These are phyloP conservation scores for Hybognathus amarus DNA, from an alignment of 2,797 vertebrate genomes.

Conservation along the genomic window DNA sequence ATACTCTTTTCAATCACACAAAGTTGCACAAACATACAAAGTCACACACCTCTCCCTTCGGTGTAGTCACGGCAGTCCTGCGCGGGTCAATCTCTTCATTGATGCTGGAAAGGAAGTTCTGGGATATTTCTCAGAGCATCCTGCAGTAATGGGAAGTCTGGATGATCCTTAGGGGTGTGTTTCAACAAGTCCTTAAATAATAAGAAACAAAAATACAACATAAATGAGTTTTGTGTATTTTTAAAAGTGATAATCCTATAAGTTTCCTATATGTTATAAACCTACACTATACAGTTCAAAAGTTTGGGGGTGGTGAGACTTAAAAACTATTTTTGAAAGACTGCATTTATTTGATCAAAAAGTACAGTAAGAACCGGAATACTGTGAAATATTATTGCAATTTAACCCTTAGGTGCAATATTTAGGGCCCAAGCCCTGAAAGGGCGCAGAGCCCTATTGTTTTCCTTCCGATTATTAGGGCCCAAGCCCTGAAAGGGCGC, in stretches of 20 bases:
- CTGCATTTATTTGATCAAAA: not conserved
- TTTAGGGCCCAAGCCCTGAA: too few species aligned
- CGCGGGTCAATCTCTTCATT: conserved; percentile 97
- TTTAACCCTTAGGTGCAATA: too few species aligned
- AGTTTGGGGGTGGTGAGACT: not conserved
- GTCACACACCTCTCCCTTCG: conserved; percentile 92
- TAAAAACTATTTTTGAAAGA: not conserved
- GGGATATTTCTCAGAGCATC: conserved; percentile 95
- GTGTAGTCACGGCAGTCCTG: conserved; percentile 93
- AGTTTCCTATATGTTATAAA: not conserved
- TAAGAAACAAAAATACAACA: conserved; percentile 12
- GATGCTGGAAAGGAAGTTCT: conserved; percentile 98
- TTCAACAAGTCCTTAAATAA: conserved; percentile 89
- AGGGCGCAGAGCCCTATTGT: too few species aligned
- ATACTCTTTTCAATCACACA: not conserved
- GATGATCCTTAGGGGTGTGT: conserved; percentile 96
- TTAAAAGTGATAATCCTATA: not conserved
- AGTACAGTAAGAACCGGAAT: not conserved
- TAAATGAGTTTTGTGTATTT: not conserved
- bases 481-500: too few species aligned
- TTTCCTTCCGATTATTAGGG: too few species aligned
- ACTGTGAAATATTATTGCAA: not conserved
- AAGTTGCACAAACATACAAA: conserved; percentile 1
- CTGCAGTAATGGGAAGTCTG: conserved; percentile 94
- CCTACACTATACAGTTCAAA: not conserved